Percentiles rank a stretch among this genome's conserved stretches.
Conservation (phyloP, 2,797 vertebrate species). For the Pelobates cultripes region DNA sequence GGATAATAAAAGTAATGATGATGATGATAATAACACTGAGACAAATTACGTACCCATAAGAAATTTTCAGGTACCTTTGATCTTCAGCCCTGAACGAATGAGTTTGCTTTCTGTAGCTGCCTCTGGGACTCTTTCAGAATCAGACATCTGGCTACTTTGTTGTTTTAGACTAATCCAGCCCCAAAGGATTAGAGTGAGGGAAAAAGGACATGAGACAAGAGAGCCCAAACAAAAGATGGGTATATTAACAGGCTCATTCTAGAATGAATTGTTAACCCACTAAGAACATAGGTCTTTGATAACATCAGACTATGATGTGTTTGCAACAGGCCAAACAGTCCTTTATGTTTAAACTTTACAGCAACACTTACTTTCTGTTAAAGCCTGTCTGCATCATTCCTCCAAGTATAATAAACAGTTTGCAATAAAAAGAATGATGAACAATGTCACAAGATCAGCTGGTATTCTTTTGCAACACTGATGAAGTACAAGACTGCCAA, state of each 20-base stretch:
- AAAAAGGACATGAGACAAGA: slow-evolving; percentile 92
- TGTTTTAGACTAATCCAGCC: slow-evolving; percentile 98
- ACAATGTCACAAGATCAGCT: too few species aligned
- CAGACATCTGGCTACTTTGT: slow-evolving; percentile 99
- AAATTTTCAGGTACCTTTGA: slow-evolving; percentile 99
- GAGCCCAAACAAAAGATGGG: slow-evolving; percentile 92
- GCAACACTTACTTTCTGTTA: not conserved
- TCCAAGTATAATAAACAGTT: too few species aligned
- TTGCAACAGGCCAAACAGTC: not conserved
- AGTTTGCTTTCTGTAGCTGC: slow-evolving; percentile 89
- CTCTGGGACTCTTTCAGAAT: slow-evolving; percentile 93
- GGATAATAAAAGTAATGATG: too few species aligned
- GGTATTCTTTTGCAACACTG: too few species aligned
- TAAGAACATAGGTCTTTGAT: not conserved
- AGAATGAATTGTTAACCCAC: slow-evolving; percentile 80
- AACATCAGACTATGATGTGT: slow-evolving; percentile 5
- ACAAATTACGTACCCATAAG: slow-evolving; percentile 97
- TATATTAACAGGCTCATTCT: slow-evolving; percentile 89
- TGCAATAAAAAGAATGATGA: too few species aligned
- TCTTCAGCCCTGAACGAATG: slow-evolving; percentile 92
- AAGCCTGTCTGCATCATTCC: too few species aligned
- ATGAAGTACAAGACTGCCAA: too few species aligned
- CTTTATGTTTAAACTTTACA: slow-evolving; percentile 21
- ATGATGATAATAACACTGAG: slow-evolving; percentile 95
- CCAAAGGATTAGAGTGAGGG: slow-evolving; percentile 82